A percentile compares a stretch with the other conserved stretches of the same genome.
Conservation (phyloP, 2,888 invertebrate species). For the Rhamnusium bicolor region DNA sequence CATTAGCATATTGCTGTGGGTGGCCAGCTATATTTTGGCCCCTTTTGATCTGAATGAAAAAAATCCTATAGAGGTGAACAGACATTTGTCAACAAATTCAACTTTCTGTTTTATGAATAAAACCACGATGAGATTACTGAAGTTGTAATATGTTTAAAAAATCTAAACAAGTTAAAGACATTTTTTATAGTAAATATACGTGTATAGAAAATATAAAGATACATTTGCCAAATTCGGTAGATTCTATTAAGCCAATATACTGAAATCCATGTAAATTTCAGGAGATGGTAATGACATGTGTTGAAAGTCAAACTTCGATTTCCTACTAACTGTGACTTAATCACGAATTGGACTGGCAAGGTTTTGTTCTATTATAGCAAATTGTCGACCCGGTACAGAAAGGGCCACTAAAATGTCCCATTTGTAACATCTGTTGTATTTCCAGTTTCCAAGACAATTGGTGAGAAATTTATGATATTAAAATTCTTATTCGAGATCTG, state of each 20-base stretch:
- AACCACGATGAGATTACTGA: too few species aligned
- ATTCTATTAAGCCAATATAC: background rate
- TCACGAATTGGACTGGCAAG: background rate
- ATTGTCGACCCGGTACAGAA: background rate
- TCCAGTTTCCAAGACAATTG: background rate
- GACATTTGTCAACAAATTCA: too few species aligned
- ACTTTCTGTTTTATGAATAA: too few species aligned
- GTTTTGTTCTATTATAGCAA: background rate
- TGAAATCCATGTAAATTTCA: background rate
- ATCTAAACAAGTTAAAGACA: too few species aligned
- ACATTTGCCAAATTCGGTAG: background rate
- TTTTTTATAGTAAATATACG: too few species aligned
- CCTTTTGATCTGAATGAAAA: too few species aligned
- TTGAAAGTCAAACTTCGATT: background rate
- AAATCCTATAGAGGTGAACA: too few species aligned
- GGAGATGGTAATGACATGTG: background rate
- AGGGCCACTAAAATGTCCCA: background rate
- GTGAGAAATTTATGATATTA: background rate
- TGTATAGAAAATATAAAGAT: too few species aligned
- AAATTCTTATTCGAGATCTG: background rate
- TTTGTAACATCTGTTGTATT: background rate
- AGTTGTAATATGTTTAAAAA: too few species aligned
- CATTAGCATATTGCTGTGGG: too few species aligned
- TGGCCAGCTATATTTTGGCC: too few species aligned
- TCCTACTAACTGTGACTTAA: background rate